Base-by-base conservation (phyloP, 2,113 vertebrate genomes). In the Pitta sordida region DNA sequence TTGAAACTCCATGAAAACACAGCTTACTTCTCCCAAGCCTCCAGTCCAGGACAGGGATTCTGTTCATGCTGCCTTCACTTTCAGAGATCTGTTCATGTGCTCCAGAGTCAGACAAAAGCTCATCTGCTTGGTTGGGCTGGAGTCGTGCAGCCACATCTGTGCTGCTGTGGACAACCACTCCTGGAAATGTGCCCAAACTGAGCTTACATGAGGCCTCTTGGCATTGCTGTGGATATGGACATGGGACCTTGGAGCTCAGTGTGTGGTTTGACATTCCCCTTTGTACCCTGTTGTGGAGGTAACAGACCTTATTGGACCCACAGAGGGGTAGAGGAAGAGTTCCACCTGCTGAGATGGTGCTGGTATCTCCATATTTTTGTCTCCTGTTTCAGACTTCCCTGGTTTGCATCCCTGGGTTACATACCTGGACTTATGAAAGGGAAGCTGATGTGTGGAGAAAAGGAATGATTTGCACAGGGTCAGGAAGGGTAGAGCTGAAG, bases 241-340 rank as follows among this genome's bases (percentile, higher is more conserved):
- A 10, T 0, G 2, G 67, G 53, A 62, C 19, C 22, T 6, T 32
- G 71, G 59, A 86, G 58, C 76, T 49, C 30, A 48, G 24, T 0
- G 0, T 29, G 62, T 34, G 75, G 15, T 39, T 63, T 58, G 21
- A 78, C 7, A 8, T 23, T 70, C 26, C 41, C 48, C 55, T 36
- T 52, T 21, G 22, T 68, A 15, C 22, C 19, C 22, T 59, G 4
- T 16, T 7, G 1, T 8, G 41, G 4, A 29, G 21, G 21, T 78
- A 37, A 49, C 88, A 55, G 41, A 69, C 21, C 32, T 67, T 41
- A 32, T 0, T 10, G 5, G 41, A 46, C 20, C 63, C 18, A 6
- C 3, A 17, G 36, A 56, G 26, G 23, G 21, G 20, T 32, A 70
- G 34, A 62, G 37, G 52, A 62, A 48, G 30, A 26, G 51, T 46